Base-by-base conservation (phyloP, 1,140 invertebrate genomes). In the Coelopa frigida region DNA sequence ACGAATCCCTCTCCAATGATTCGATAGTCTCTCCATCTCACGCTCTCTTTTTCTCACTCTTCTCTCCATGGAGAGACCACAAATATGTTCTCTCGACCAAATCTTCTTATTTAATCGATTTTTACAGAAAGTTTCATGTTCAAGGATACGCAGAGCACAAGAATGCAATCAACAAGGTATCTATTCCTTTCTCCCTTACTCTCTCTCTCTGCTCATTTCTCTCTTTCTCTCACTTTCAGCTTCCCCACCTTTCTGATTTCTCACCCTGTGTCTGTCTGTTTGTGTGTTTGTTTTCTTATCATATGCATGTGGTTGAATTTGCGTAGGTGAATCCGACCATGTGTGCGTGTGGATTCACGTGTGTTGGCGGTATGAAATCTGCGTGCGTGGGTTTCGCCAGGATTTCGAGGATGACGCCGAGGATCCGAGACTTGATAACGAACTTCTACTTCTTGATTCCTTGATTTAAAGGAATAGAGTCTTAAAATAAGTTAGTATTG, bases 71-170 rank as follows among this genome's bases (percentile, higher is more conserved):
- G 10, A 37, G 22, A 37, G 35, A 20, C 6, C 15, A 20, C 22
- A 20, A 15, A 4, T 37, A 10, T 2, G 12, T 37, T 17, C 7
- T 10, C 18, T 10, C 11, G 17, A 11, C 27, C 31, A 44, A 21
- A 18, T 32, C 22, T 33, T 31, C 44, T 23, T 29, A 49, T 44
- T 44, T 39, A 49, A 49, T 49, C 48, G 48, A 49, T 49, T 49
- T 49, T 44, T 44, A 49, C 48, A 49, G 20, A 21, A 39, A 38
- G 26, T 37, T 44, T 49, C 48, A 49, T 49, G 48, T 49, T 49
- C 48, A 49, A 49, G 48, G 48, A 49, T 49, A 49, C 40, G 24
- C 36, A 21, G 37, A 48, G 45, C 24, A 38, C 36, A 46, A 46
- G 45, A 40, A 46, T 39, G 37, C 37, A 23, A 31, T 46, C 26